A percentile compares a stretch with the other conserved stretches of the same genome.
Evolutionary conservation across 2,113 vertebrate genomes (phyloP).

Genomic region (Zapornia atra): DNA sequence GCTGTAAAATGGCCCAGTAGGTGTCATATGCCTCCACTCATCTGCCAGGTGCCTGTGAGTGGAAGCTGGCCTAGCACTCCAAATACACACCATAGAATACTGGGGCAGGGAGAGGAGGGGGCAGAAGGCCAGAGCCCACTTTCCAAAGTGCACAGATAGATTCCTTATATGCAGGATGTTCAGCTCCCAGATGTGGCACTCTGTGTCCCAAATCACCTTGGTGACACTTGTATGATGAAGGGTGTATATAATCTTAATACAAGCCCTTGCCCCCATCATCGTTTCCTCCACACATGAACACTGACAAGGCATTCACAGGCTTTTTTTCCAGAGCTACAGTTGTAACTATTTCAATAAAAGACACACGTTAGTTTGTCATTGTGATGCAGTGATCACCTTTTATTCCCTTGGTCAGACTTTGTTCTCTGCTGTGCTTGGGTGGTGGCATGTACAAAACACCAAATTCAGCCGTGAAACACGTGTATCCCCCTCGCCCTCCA

Average conservation of each 20-base stretch:
- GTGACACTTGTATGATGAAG: not conserved
- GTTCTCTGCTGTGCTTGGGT: not conserved
- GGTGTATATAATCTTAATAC: constrained; percentile 1
- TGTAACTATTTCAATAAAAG: constrained; percentile 71
- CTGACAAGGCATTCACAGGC: not conserved
- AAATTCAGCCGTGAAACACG: not conserved
- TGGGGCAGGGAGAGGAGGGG: not conserved
- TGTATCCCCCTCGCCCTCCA: not conserved
- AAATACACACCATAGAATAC: not conserved
- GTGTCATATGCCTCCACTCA: not conserved
- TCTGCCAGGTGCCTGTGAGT: not conserved
- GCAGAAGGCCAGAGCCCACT: not conserved
- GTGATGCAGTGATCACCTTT: not conserved
- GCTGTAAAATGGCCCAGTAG: not conserved
- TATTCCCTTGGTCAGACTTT: not conserved
- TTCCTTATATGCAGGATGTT: not conserved
- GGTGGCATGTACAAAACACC: not conserved
- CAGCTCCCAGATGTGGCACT: not conserved
- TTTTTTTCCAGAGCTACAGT: constrained; percentile 1
- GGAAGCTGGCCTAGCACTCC: not conserved
- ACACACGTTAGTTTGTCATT: not conserved
- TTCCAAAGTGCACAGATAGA: not conserved
- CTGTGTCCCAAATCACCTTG: not conserved
- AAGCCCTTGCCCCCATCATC: not conserved
- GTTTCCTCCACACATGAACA: not conserved